Conservation (phyloP, 2,113 vertebrate species). For the Podarcis muralis region DNA sequence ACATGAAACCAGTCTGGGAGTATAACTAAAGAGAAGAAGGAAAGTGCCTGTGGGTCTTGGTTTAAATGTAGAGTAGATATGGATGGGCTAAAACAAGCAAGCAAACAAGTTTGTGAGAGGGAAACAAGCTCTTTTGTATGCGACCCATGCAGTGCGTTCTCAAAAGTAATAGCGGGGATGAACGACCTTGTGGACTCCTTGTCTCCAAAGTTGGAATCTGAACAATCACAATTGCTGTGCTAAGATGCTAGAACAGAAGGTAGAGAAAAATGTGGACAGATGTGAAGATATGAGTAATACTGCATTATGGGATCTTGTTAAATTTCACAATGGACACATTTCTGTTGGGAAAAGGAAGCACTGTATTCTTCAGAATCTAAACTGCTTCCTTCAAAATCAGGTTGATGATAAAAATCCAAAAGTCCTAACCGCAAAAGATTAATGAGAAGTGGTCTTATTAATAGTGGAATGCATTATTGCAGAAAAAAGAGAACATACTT, state of each 20-base stretch:
- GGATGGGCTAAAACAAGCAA: conserved; percentile 14
- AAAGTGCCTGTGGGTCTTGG: conserved; percentile 20
- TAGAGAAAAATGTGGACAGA: background rate
- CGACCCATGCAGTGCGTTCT: background rate
- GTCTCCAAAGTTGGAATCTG: conserved; percentile 10
- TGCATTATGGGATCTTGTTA: background rate
- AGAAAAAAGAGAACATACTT: background rate
- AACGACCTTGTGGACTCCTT: conserved; percentile 10
- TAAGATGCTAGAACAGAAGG: background rate
- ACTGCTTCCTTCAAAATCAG: background rate
- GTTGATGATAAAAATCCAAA: background rate
- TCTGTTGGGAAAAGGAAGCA: background rate
- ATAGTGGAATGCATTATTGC: background rate
- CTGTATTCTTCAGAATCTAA: background rate
- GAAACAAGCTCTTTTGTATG: conserved; percentile 7
- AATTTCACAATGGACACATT: background rate
- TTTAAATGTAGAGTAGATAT: conserved; percentile 13
- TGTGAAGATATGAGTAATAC: background rate
- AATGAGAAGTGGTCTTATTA: background rate
- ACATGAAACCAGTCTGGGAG: conserved; percentile 31
- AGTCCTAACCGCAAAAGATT: background rate
- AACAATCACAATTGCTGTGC: background rate
- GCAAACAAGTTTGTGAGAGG: conserved; percentile 7
- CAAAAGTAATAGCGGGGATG: background rate
- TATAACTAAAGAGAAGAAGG: conserved; percentile 10